These are phyloP conservation scores for Leptocoma aspasia DNA, from an alignment of 2,113 vertebrate genomes.

Conservation along the genomic window DNA sequence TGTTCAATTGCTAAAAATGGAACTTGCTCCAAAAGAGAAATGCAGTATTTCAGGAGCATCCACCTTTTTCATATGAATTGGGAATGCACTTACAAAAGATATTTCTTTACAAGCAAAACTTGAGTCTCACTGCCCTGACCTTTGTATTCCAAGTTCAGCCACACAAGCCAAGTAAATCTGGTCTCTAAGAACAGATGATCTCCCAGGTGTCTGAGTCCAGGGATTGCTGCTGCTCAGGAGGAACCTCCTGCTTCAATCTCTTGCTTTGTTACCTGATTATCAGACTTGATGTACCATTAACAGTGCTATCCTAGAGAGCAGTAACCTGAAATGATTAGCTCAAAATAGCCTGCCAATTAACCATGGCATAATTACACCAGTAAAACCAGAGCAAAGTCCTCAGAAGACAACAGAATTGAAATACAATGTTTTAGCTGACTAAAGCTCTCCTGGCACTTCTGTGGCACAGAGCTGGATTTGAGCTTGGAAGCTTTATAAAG, in stretches of 20 bases:
- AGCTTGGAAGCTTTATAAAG: neutral
- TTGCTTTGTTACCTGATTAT: neutral
- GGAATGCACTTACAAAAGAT: neutral
- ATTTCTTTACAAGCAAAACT: neutral
- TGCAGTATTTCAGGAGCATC: neutral
- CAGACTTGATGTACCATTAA: neutral
- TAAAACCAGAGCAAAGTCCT: conserved; percentile 16
- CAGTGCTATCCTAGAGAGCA: neutral
- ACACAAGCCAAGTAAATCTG: fast-evolving
- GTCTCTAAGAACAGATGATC: neutral
- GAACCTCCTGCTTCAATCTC: neutral
- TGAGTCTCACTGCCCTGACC: neutral
- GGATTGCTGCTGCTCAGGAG: neutral
- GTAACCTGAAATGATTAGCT: neutral
- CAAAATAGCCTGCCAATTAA: conserved; percentile 41
- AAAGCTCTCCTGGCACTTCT: neutral
- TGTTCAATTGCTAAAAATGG: neutral
- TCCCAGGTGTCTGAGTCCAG: neutral
- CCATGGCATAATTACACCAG: neutral
- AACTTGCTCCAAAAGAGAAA: neutral
- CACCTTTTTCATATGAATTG: neutral
- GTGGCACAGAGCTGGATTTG: neutral
- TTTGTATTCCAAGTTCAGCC: neutral
- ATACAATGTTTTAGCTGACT: fast-evolving
- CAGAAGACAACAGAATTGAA: neutral